Base-by-base conservation (phyloP, 2,113 vertebrate species). In the Lophochroa leadbeateri region DNA sequence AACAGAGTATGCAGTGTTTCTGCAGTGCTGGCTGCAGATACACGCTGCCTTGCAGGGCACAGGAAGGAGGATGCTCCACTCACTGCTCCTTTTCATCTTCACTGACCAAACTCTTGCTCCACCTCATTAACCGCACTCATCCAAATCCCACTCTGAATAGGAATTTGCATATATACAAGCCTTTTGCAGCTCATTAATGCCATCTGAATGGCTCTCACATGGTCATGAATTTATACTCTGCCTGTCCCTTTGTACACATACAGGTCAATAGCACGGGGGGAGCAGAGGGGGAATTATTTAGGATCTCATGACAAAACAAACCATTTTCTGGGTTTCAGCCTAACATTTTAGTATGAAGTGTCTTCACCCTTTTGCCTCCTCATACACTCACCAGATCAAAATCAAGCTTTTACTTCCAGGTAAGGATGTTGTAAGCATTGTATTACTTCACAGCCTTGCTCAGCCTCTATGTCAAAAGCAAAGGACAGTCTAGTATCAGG, bases 181-280 rank as follows among this genome's bases (percentile, higher is more conserved):
- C 71, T 88, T 86, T 13, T 27, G 88, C 60, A 94, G 87, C 94
- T 96, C 90, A 90, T 93, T 93, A 86, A 83, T 15, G n/a, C 68
- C 35, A 74, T 29, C 1, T 33, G 44, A 93, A 58, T 55, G 77
- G 94, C 44, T 77, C 77, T 72, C 33, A 21, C 47, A 33, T 17
- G 57, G 74, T 47, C 69, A 29, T 47, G 41, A 33, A 74, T 93
- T 94, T 80, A 85, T 49, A 8, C 37, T 37, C 72, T 67, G 69
- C 29, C 69, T 13, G 57, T 47, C 49, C 52, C 17, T 94, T 65
- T 49, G 61, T 7, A 82, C 67, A 72, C 10, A 41, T 8, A 11
- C 1, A 0, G 58, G 75, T 57, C 57, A 86, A 65, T 24, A 57
- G 67, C 61, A 68, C 1, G 1, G 35, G 37, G 58, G 1, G 8